phyloP scores from a whole-genome alignment of 2,113 vertebrate genomes.

The Rhinolophus sinicus region DNA sequence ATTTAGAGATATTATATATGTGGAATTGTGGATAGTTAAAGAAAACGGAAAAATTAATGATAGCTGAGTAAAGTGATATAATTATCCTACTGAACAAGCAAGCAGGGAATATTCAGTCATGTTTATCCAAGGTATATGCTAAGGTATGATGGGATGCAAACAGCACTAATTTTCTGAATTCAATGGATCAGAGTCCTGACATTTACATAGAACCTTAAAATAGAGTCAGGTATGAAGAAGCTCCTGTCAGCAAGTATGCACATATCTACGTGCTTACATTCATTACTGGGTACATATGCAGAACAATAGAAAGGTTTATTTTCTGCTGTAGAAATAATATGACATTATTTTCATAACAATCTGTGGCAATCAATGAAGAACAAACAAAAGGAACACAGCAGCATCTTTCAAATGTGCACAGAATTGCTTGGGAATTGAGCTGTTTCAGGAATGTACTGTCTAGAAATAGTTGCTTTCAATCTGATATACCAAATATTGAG shows the following conservation, averaged over 20 bases:
- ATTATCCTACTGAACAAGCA: conserved; percentile 14
- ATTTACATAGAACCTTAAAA: conserved; percentile 70
- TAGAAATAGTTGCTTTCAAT: conserved; percentile 60
- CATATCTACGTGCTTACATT: not conserved
- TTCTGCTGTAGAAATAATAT: not conserved
- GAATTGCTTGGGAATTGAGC: conserved; percentile 4
- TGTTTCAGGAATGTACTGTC: conserved; percentile 37
- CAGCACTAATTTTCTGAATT: conserved; percentile 60
- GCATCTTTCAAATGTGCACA: not conserved
- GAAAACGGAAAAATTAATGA: conserved; percentile 29
- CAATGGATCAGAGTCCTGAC: conserved; percentile 51
- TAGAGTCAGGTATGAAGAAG: conserved; percentile 51
- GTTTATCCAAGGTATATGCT: conserved; percentile 31
- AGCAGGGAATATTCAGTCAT: conserved; percentile 35
- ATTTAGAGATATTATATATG: not conserved
- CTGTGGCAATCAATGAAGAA: conserved; percentile 34
- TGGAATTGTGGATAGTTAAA: conserved; percentile 12
- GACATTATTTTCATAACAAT: conserved; percentile 22
- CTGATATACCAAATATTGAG: conserved; percentile 39
- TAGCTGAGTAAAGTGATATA: conserved; percentile 1
- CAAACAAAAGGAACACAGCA: conserved; percentile 34
- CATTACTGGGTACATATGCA: not conserved
- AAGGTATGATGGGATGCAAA: conserved; percentile 12
- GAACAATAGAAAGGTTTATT: conserved; percentile 38
- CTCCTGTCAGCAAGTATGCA: conserved; percentile 25